Evolutionary conservation across 2,888 invertebrate genomes (phyloP), one percentile per base, ranked within the genome.

Genomic region (Tenthredo notha): DNA sequence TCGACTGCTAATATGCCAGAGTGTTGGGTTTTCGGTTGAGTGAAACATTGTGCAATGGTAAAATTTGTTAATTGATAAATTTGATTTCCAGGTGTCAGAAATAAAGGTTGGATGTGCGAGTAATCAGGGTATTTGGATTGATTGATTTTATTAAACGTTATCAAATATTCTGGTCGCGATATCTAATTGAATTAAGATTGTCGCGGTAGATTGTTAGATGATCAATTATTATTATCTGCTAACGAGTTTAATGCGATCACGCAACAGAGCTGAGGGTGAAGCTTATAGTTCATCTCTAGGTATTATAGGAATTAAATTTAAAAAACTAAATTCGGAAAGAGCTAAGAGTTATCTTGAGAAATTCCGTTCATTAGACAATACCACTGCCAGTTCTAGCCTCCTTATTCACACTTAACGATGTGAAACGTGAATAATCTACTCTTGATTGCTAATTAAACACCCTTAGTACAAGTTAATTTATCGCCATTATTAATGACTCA

Each of bases 391-490:
- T 43, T 74, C 43, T 40, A 43, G 43, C n/a, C 72, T 43, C 72
- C 43, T 74, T 74, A 74, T 74, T 74, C 72, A 74, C 72, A 54
- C 54, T 54, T 10, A 77, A 54, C 77, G 77, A 77, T 50, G 33
- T 54, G n/a, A 29, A 54, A 77, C 77, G 50, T 54, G 50, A 54
- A 54, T 77, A 54, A 77, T 77, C 50, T 77, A 77, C 54, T 58
- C 65, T 37, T 80, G 65, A 80, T 50, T 75, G 86, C 82, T 88
- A 87, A 87, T 86, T 84, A 86, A 87, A 86, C 86, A 86, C 78
- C 85, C 84, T 84, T 29, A 85, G 75, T 86, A 87, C 84, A 86
- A 85, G 86, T 84, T 58, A 85, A 85, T 67, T 84, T 80, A 61
- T 65, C 37, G 40, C 61, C 54, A 43, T 80, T 61, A 80, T 80